Evolutionary conservation across 2,113 vertebrate species (phyloP), one percentile per base, ranked within the genome.

Genomic region (Phylloscopus trochiloides): DNA sequence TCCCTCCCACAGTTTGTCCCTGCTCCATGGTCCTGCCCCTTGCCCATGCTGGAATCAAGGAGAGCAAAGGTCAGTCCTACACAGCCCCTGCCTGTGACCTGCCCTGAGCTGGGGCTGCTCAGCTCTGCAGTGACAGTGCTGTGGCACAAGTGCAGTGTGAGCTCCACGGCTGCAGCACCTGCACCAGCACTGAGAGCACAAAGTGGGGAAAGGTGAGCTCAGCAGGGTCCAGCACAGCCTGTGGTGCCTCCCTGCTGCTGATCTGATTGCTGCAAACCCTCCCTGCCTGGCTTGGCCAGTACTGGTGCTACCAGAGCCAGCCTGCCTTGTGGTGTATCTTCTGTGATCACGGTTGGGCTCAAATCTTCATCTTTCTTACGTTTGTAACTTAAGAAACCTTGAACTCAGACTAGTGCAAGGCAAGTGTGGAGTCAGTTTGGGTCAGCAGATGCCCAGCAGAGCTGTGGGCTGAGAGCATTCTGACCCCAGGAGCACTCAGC

Each of bases 151-250:
- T 29, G 1, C 0, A 6, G 29, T 2, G 50, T 45, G 54, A 12
- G 55, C 55, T 32, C 25, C 40, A 7, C 40, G 24, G 45, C 18
- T 6, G 28, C 25, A 47, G 51, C 14, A 6, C 54, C 55, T 43
- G 45, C 28, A 13, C 19, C 32, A 32, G 61, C 32, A 22, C 26
- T 6, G n/a, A 7, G 8, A 25, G n/a, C 5, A n/a, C 31, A 2
- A 1, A 7, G 24, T 1, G 17, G 34, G 34, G 19, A 26, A 48
- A 24, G 28, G 11, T 4, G 18, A 54, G 19, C 31, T 16, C 43
- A 34, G 45, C 0, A 4, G 34, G 32, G 55, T 1, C 32, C 43
- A 36, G 58, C 3, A 1, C 34, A 28, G 70, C 1, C 0, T 4
- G 7, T 2, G 26, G 10, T n/a, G 34, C 38, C 52, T 62, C 18